phyloP scores from a whole-genome alignment of 2,888 invertebrate species.

The Portevinia maculata region DNA sequence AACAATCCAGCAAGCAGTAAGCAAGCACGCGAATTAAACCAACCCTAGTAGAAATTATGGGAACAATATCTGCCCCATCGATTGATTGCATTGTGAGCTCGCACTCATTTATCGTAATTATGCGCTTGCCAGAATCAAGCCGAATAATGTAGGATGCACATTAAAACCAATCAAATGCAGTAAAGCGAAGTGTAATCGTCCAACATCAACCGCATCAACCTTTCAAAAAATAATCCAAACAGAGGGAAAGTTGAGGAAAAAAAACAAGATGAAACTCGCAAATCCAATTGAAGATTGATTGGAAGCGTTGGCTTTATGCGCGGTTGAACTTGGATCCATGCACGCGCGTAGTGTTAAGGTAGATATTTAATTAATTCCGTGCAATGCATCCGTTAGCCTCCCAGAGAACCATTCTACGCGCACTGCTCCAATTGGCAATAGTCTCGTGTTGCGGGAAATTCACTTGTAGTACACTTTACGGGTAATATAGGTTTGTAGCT shows the following conservation, averaged over 20 bases:
- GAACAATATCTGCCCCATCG: slow-evolving; percentile 40
- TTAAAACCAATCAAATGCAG: slow-evolving; percentile 62
- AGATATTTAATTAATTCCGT: slow-evolving; percentile 73
- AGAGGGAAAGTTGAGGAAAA: not conserved
- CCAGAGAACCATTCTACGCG: slow-evolving; percentile 6
- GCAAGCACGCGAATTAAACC: slow-evolving; percentile 40
- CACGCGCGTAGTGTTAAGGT: slow-evolving; percentile 69
- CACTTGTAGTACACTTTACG: slow-evolving; percentile 24
- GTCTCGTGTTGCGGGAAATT: slow-evolving; percentile 62
- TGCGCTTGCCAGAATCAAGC: slow-evolving; percentile 43
- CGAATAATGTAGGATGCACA: slow-evolving; percentile 52
- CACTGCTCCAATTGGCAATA: slow-evolving; percentile 65
- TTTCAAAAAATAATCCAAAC: not conserved
- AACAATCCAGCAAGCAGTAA: slow-evolving; percentile 13
- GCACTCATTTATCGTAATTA: slow-evolving; percentile 33
- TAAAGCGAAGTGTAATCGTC: slow-evolving; percentile 39
- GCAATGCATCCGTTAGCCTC: slow-evolving; percentile 61
- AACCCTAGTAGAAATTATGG: slow-evolving; percentile 22
- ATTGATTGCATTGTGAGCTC: slow-evolving; percentile 49
- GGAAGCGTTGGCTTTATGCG: slow-evolving; percentile 69
- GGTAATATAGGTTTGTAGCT: not conserved
- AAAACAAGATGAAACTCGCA: slow-evolving; percentile 17
- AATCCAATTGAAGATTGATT: slow-evolving; percentile 73
- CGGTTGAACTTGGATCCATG: slow-evolving; percentile 69
- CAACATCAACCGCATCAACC: not conserved